Percentiles rank a stretch among this genome's conserved stretches.
phyloP scores from a whole-genome alignment of 2,888 invertebrate species.

The Acutogordius australiensis region DNA sequence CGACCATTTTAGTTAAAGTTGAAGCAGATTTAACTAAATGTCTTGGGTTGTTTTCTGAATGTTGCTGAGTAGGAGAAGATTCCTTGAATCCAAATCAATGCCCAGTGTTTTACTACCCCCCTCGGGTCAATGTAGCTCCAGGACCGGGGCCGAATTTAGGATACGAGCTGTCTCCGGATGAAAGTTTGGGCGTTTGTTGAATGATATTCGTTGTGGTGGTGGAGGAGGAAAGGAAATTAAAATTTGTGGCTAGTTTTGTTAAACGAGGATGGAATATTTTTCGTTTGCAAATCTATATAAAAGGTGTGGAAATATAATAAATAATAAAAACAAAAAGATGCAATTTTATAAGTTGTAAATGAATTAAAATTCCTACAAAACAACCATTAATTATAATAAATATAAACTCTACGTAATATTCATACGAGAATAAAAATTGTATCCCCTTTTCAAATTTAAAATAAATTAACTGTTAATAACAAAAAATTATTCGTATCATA shows the following conservation, averaged over 20 bases:
- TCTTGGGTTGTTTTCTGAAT: neutral
- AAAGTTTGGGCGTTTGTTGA: neutral
- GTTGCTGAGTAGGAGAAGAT: neutral
- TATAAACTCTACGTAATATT: too few species aligned
- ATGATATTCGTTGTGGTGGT: too few species aligned
- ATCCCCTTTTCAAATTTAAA: too few species aligned
- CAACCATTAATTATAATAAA: too few species aligned
- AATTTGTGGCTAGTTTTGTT: neutral
- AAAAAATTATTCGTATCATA: too few species aligned
- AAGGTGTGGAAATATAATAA: neutral
- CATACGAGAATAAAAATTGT: too few species aligned
- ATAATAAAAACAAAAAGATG: too few species aligned
- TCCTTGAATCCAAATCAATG: neutral
- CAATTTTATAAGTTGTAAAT: too few species aligned
- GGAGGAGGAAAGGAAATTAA: neutral
- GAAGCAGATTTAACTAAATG: neutral
- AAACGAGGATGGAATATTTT: slow-evolving; percentile 16
- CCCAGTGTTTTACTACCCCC: neutral
- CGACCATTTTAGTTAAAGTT: neutral
- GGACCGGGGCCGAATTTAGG: neutral
- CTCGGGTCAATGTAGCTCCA: neutral
- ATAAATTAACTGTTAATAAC: too few species aligned
- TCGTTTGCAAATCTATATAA: slow-evolving; percentile 31
- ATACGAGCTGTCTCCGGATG: neutral
- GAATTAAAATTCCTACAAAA: too few species aligned